phyloP scores from a whole-genome alignment of 1,140 invertebrate species.

The Hirudo medicinalis region DNA sequence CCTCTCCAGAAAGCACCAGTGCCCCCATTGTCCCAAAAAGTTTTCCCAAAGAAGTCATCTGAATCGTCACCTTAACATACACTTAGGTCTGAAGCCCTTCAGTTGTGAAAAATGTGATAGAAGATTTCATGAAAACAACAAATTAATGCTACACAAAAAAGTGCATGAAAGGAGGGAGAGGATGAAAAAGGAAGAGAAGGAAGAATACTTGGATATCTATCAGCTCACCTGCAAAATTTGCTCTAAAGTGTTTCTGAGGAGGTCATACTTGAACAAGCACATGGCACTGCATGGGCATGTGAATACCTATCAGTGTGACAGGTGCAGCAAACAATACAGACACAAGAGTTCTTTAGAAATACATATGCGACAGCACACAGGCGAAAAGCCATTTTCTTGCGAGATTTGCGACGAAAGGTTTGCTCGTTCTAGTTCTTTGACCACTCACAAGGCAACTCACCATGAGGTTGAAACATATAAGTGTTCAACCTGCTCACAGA shows the following conservation, averaged over 20 bases:
- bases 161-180: not conserved
- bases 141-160: not conserved
- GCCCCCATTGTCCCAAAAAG: not conserved
- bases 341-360: conserved; percentile 87
- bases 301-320: conserved; percentile 70
- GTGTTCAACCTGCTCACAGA: conserved; percentile 56
- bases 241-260: conserved; percentile 46
- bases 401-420: conserved; percentile 63
- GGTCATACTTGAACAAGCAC: conserved; percentile 48
- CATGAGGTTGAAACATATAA: conserved; percentile 47
- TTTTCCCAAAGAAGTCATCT: not conserved
- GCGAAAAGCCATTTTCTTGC: conserved; percentile 39
- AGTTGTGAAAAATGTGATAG: not conserved
- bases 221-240: conserved; percentile 34
- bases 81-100: not conserved
- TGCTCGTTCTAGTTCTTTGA: conserved; percentile 83
- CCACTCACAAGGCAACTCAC: conserved; percentile 62
- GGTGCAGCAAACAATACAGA: conserved; percentile 78
- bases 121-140: not conserved
- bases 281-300: conserved; percentile 48
- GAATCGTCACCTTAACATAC: not conserved
- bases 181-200: conserved; percentile 42
- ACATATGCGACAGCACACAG: conserved; percentile 76
- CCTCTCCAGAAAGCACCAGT: too few relatives aligned
- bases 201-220: conserved; percentile 48